Percentiles rank a stretch among this genome's conserved stretches.
Conservation (phyloP, 2,797 vertebrate species). For the Lacerta viridis region DNA sequence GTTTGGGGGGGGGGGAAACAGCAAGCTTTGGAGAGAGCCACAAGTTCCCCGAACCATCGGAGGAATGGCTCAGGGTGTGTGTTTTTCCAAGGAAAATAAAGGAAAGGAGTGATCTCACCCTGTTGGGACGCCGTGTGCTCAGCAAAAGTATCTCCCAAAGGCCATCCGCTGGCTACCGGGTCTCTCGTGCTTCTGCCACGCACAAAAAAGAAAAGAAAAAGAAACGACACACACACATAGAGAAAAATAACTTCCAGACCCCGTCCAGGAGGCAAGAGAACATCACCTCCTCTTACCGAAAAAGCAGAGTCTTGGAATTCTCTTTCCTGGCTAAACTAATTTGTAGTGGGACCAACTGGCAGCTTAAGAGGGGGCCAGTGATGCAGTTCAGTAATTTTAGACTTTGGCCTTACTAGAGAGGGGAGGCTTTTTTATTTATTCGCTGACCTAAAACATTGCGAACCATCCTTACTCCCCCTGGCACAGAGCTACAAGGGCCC, state of each 20-base stretch:
- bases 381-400: not conserved
- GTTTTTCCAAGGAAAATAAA: constrained; percentile 72
- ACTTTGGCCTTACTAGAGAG: no score
- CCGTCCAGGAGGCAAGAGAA: constrained; percentile 18
- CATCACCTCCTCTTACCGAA: constrained; percentile 4
- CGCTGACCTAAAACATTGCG: no score
- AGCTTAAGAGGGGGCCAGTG: not conserved
- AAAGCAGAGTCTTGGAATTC: not conserved
- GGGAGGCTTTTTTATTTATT: no score
- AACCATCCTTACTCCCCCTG: no score
- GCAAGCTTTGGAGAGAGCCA: not conserved
- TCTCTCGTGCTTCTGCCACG: not conserved
- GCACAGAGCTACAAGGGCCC: no score
- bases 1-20: not conserved
- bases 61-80: not conserved
- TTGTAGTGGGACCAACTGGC: not conserved
- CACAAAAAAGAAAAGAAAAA: not conserved
- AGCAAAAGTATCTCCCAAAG: constrained; percentile 37
- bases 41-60: constrained; percentile 43
- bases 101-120: constrained; percentile 66
- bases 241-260: constrained; percentile 44
- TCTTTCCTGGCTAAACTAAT: not conserved
- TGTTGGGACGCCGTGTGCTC: constrained; percentile 57
- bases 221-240: no score
- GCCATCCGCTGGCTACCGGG: not conserved